These are phyloP conservation scores for Tenodera sinensis DNA, from an alignment of 2,888 invertebrate species.

Conservation along the genomic window DNA sequence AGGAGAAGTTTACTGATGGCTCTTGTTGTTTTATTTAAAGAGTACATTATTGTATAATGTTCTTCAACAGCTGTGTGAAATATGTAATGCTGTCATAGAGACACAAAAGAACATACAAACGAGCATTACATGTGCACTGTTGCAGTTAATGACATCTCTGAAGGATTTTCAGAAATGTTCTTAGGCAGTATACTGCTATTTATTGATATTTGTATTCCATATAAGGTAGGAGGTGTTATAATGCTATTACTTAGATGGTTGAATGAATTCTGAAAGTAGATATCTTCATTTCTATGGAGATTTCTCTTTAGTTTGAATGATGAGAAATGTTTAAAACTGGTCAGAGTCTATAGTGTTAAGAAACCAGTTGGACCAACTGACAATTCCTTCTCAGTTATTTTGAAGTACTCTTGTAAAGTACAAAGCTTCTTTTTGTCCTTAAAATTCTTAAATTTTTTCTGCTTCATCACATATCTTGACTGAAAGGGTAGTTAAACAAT, in stretches of 20 bases:
- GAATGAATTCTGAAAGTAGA: background rate
- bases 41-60: background rate
- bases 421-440: background rate
- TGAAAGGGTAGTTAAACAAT: background rate
- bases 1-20: background rate
- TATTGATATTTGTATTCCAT: background rate
- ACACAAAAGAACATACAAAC: background rate
- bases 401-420: conserved; percentile 6
- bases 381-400: background rate
- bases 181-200: background rate
- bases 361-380: background rate
- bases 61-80: background rate
- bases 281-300: background rate
- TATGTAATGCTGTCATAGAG: background rate
- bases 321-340: background rate
- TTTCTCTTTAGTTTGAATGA: background rate
- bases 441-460: background rate
- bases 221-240: background rate
- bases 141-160: background rate
- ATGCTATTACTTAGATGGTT: background rate
- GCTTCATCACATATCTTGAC: background rate
- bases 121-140: background rate
- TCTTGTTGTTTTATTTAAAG: background rate
- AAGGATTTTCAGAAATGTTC: background rate
- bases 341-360: background rate